A percentile compares a stretch with the other conserved stretches of the same genome.
These are phyloP conservation scores for Ariopsis seemanni DNA, from an alignment of 2,113 vertebrate species.

Conservation along the genomic window DNA sequence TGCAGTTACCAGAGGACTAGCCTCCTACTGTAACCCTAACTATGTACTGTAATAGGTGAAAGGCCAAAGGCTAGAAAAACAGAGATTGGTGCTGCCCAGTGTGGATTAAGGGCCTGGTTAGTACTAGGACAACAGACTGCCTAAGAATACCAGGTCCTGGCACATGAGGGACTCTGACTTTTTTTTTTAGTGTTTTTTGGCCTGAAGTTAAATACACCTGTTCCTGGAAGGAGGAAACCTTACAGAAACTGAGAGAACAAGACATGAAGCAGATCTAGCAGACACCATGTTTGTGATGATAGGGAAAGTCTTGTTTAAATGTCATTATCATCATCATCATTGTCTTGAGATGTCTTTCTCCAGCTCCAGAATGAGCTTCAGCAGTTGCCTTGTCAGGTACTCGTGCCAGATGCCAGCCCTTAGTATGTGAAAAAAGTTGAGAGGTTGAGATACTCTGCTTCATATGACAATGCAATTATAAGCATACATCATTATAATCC, in stretches of 20 bases:
- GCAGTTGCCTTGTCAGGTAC: neutral
- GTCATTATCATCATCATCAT: slow-evolving; percentile 10
- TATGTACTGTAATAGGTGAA: too few species aligned
- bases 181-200: too few species aligned
- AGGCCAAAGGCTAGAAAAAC: too few species aligned
- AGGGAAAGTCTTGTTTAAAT: slow-evolving; percentile 29
- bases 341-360: neutral
- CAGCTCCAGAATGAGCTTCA: neutral
- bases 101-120: too few species aligned
- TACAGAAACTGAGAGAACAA: slow-evolving; percentile 37
- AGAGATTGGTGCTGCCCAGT: too few species aligned
- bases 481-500: slow-evolving; percentile 9
- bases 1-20: too few species aligned
- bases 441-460: neutral
- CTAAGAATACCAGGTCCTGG: too few species aligned
- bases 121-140: too few species aligned
- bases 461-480: neutral
- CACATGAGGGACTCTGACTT: too few species aligned
- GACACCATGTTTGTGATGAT: slow-evolving; percentile 22
- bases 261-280: slow-evolving; percentile 19
- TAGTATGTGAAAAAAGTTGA: neutral
- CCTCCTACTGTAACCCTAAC: too few species aligned
- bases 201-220: too few species aligned
- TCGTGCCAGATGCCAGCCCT: neutral
- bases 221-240: too few species aligned